Conservation (phyloP, 1,140 invertebrate genomes). For the Ips typographus region DNA sequence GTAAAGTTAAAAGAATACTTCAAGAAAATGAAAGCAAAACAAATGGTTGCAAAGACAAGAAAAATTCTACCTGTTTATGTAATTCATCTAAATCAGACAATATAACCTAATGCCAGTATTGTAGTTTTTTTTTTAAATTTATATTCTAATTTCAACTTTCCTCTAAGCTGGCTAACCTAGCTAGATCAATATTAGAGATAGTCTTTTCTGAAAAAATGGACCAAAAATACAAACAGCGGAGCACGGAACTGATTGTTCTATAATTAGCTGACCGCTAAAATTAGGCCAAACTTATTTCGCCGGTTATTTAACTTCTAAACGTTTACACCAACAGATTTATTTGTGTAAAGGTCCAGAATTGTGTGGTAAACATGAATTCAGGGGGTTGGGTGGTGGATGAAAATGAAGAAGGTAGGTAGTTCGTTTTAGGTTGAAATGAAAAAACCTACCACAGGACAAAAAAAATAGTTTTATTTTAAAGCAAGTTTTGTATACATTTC, state of each 20-base stretch:
- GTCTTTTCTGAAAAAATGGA: neutral
- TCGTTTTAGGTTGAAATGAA: constrained; percentile 21
- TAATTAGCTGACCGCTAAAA: constrained; percentile 20
- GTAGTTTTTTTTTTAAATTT: too few species aligned
- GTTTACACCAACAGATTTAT: neutral
- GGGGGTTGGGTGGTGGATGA: constrained; percentile 62
- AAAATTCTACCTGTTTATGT: neutral
- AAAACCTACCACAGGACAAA: constrained; percentile 14
- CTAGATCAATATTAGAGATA: too few species aligned
- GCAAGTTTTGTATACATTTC: neutral
- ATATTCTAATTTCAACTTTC: too few species aligned
- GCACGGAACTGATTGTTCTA: constrained; percentile 8
- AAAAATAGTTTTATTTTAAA: constrained; percentile 7
- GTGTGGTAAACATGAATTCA: constrained; percentile 50
- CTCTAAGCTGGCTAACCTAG: too few species aligned
- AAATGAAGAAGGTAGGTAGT: constrained; percentile 58
- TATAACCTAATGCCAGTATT: too few species aligned
- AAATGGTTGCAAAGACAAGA: constrained; percentile 3
- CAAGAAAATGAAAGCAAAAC: constrained; percentile 28
- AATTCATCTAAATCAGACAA: neutral
- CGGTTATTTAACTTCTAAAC: constrained; percentile 28
- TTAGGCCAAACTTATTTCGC: constrained; percentile 19
- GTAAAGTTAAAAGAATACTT: constrained; percentile 70
- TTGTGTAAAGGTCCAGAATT: neutral
- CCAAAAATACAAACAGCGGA: neutral